Percentiles rank a stretch among this genome's conserved stretches.
Evolutionary conservation across 2,797 vertebrate genomes (phyloP).

Genomic region (Botia almorhae): DNA sequence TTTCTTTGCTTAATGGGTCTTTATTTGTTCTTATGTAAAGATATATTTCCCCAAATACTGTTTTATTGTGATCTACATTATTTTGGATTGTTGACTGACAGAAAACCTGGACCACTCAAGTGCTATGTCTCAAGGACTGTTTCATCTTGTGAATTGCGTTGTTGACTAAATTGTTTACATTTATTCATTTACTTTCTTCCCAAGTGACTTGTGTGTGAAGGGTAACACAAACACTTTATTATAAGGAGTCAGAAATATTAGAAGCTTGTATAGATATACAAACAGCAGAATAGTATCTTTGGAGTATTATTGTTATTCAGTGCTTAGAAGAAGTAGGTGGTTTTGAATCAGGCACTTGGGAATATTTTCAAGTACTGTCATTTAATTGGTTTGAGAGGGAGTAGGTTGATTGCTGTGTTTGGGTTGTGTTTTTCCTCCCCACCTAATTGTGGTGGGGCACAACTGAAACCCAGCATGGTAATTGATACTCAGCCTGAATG

Average conservation of each 20-base stretch:
- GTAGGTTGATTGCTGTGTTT: conserved; percentile 32
- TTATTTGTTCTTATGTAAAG: not conserved
- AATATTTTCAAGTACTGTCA: conserved; percentile 31
- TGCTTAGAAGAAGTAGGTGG: conserved; percentile 1
- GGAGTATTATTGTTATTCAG: not conserved
- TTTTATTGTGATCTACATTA: not conserved
- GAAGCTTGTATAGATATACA: not conserved
- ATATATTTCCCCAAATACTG: not conserved
- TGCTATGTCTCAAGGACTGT: not conserved
- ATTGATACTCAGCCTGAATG: conserved; percentile 31
- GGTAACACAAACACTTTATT: not conserved
- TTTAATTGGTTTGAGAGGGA: conserved; percentile 1
- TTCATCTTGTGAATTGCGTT: not conserved
- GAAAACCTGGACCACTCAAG: not conserved
- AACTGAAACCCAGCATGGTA: conserved; percentile 27
- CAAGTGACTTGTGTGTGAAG: not conserved
- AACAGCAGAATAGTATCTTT: not conserved
- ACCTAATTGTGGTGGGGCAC: conserved; percentile 15
- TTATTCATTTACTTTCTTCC: not conserved
- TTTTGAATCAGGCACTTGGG: not conserved
- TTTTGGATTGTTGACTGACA: not conserved
- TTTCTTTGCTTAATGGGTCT: not conserved
- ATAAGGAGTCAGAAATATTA: not conserved
- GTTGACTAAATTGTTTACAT: no score
- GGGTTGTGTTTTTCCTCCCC: conserved; percentile 3